These are phyloP conservation scores for Platichthys stellatus DNA, from an alignment of 2,113 vertebrate species.

Conservation along the genomic window DNA sequence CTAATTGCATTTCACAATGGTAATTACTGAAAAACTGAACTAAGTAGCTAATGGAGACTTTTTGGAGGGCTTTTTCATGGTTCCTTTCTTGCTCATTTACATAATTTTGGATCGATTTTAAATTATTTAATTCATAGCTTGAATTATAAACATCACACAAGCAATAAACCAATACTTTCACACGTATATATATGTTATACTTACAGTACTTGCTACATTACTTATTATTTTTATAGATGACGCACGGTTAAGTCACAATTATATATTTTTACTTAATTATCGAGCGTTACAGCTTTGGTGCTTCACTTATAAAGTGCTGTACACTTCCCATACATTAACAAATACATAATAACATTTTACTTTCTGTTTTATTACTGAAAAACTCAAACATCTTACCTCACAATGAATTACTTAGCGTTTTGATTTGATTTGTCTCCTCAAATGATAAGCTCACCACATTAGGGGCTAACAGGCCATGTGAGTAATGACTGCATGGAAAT, in stretches of 20 bases:
- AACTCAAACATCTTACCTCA: not conserved
- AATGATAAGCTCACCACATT: not conserved
- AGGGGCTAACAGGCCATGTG: not conserved
- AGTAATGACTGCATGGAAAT: constrained; percentile 5
- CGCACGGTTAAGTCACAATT: not conserved
- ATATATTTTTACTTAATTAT: too few relatives aligned
- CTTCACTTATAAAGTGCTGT: not conserved
- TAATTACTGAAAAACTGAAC: not conserved
- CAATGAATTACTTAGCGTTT: not conserved
- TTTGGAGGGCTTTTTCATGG: not conserved
- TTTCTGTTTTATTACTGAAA: too few relatives aligned
- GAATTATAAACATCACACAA: not conserved
- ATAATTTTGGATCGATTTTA: not conserved
- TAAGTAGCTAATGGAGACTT: not conserved
- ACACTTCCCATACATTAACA: not conserved
- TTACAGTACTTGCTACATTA: not conserved
- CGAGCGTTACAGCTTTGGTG: too few relatives aligned
- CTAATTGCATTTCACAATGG: not conserved
- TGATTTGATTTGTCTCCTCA: not conserved
- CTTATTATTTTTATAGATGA: not conserved
- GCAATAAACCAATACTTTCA: not conserved
- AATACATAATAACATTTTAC: not conserved
- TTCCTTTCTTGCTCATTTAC: not conserved
- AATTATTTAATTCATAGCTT: not conserved
- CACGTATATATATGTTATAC: not conserved